Conservation (phyloP, 2,113 vertebrate species). For the Dolichallabes microphthalmus region DNA sequence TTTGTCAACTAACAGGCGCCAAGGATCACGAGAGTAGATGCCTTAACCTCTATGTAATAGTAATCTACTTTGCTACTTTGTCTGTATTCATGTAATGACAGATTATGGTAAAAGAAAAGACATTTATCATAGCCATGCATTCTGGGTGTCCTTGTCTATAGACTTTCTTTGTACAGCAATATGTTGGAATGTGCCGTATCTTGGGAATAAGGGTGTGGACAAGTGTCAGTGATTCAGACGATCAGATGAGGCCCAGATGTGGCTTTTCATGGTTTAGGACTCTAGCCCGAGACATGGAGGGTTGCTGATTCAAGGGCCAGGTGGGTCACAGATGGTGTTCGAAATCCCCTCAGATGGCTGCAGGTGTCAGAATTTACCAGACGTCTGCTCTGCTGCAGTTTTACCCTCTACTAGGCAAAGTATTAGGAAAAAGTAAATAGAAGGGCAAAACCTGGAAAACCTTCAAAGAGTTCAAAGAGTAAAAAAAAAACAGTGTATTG, state of each 20-base stretch:
- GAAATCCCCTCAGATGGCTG: neutral
- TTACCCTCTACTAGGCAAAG: neutral
- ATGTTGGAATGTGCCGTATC: constrained; percentile 19
- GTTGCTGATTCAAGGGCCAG: constrained; percentile 17
- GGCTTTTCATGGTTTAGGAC: constrained; percentile 20
- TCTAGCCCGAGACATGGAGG: neutral
- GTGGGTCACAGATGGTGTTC: constrained; percentile 15
- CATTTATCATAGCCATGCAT: neutral
- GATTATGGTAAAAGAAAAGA: neutral
- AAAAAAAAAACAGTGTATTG: neutral
- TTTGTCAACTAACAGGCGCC: constrained; percentile 54
- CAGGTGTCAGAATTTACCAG: constrained; percentile 27
- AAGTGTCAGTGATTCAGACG: constrained; percentile 22
- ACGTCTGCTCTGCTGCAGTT: neutral
- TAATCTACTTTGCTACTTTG: constrained; percentile 4
- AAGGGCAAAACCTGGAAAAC: neutral
- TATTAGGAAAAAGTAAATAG: neutral
- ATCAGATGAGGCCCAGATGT: constrained; percentile 27
- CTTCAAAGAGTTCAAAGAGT: neutral
- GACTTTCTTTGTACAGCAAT: neutral
- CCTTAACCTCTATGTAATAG: constrained; percentile 17
- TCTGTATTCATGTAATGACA: neutral
- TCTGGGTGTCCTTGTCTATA: constrained; percentile 20
- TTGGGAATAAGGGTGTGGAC: constrained; percentile 25
- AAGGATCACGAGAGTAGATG: neutral